Conservation (phyloP, 1,140 invertebrate species). For the Drosophila pruinosa region DNA sequence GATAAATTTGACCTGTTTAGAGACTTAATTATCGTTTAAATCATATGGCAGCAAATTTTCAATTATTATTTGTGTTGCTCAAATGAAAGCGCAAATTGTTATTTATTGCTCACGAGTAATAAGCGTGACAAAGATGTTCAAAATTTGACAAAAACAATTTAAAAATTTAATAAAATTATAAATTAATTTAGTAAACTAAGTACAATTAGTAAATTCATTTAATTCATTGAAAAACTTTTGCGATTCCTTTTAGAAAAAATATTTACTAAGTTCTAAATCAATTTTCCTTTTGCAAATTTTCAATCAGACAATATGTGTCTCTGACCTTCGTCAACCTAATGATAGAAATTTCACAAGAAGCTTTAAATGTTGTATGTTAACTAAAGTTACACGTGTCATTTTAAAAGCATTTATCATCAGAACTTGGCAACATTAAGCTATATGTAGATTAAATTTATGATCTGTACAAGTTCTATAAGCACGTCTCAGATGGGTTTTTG, state of each 20-base stretch:
- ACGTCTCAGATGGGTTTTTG: conserved; percentile 43
- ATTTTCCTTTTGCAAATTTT: background rate
- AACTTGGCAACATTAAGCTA: background rate
- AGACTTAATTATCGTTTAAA: background rate
- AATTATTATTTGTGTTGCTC: background rate
- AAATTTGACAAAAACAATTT: background rate
- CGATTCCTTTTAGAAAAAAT: too few species aligned
- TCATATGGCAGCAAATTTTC: conserved; percentile 1
- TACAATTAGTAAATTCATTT: too few species aligned
- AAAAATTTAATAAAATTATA: background rate
- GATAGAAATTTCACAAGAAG: too few species aligned
- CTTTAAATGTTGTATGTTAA: background rate
- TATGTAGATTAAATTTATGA: background rate
- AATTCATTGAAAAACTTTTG: too few species aligned
- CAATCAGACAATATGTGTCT: too few species aligned
- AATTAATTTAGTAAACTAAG: background rate
- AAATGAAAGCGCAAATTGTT: background rate
- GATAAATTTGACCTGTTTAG: conserved; percentile 2
- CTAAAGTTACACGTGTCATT: conserved; percentile 12
- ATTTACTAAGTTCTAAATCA: too few species aligned
- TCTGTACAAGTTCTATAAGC: conserved; percentile 13
- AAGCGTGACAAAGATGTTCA: background rate
- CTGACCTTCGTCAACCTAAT: too few species aligned
- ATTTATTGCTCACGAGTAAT: background rate
- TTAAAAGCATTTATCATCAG: conserved; percentile 7